Conservation (phyloP, 1,140 invertebrate species). For the Theocolax elegans region DNA sequence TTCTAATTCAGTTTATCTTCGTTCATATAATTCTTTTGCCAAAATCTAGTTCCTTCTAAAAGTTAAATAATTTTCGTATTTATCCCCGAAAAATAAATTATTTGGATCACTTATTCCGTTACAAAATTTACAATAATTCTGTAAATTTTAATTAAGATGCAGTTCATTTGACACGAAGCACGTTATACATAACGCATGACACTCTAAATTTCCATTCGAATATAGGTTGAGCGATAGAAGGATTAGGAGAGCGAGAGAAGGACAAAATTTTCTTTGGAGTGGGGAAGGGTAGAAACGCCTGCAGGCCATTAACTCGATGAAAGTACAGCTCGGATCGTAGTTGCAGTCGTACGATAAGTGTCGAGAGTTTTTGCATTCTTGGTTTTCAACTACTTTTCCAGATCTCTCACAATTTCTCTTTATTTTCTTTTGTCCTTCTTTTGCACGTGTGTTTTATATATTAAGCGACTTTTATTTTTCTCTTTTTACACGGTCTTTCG, state of each 20-base stretch:
- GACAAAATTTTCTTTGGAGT: background rate
- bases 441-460: background rate
- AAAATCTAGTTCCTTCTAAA: no score
- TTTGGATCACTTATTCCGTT: no score
- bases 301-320: constrained; percentile 28
- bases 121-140: no score
- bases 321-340: background rate
- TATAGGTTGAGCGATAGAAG: background rate
- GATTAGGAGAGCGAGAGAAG: background rate
- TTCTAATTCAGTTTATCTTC: no score
- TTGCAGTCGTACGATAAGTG: background rate
- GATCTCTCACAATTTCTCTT: constrained; percentile 2
- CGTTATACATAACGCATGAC: no score
- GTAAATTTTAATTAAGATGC: no score
- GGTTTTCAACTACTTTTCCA: constrained; percentile 22
- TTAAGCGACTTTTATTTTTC: constrained; percentile 1
- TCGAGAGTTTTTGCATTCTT: constrained; percentile 4
- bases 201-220: background rate
- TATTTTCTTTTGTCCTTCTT: background rate
- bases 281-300: constrained; percentile 2
- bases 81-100: no score
- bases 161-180: no score
- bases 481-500: background rate
- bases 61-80: no score
- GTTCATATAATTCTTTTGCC: no score